Base-by-base conservation (phyloP, 2,113 vertebrate genomes). In the Dryoscopus gambensis region DNA sequence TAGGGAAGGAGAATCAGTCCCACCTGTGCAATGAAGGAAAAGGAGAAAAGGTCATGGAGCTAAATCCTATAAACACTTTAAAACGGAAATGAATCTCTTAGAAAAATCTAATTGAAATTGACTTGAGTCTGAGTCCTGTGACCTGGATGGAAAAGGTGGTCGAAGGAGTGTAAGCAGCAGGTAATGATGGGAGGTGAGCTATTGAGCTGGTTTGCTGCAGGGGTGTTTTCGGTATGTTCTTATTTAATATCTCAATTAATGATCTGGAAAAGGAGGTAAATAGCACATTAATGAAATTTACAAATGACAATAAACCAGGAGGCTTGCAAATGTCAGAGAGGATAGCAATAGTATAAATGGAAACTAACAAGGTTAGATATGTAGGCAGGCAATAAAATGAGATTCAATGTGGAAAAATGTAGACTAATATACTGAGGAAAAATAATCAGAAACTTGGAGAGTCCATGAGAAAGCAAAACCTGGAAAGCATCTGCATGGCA, bases 161-260 rank as follows among this genome's bases (percentile, higher is more conserved):
- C 1, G 0, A 92, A 95, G 53, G 39, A 86, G 44, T 42, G 20
- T 64, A 94, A 87, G 62, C 49, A 89, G 57, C 73, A 86, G 60
- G 83, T 90, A 94, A 79, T 28, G 60, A 84, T 4, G 49, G 85
- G 57, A 93, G 37, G 46, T 80, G 67, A 75, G 89, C 19, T 81
- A 93, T 19, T 59, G 87, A 92, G 79, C 59, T 33, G 15, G 47
- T 31, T 27, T 81, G 60, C 85, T 62, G 80, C 46, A 92, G 69
- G 74, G 49, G 22, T 84, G 82, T 33, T 90, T 95, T 83, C 79
- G 86, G 87, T 86, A 86, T 87, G 50, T 46, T 82, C 84, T 96
- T 97, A 93, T 91, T 97, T 96, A 94, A 95, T 92, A 93, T 91
- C 90, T 97, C 97, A 96, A 97, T 96, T 97, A 97, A 97, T 88